Evolutionary conservation across 1,140 invertebrate species (phyloP).

Genomic region (Drosophila pruinosa): DNA sequence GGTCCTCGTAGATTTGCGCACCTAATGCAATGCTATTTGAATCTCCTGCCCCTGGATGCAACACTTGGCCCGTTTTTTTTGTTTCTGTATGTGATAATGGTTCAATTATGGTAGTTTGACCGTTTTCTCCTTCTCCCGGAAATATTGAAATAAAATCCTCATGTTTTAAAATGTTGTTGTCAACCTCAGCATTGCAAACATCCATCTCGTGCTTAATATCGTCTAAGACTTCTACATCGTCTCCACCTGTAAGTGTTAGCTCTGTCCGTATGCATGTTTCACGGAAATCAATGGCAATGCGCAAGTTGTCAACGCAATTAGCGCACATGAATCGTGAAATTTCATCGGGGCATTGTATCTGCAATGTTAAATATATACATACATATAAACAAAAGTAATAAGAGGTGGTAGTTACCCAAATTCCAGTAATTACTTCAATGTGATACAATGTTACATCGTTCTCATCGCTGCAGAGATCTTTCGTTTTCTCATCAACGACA

Average conservation of each 20-base stretch:
- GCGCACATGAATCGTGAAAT: slow-evolving; percentile 41
- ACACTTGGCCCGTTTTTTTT: background rate
- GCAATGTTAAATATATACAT: background rate
- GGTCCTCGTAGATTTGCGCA: slow-evolving; percentile 53
- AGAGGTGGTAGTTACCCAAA: slow-evolving; percentile 45
- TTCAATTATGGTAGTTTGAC: slow-evolving; percentile 10
- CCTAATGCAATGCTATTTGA: slow-evolving; percentile 23
- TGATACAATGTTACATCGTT: slow-evolving; percentile 59
- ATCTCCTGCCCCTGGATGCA: slow-evolving; percentile 12
- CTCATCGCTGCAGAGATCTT: slow-evolving; percentile 41
- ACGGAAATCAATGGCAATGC: slow-evolving; percentile 53
- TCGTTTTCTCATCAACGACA: slow-evolving; percentile 13
- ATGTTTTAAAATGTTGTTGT: background rate
- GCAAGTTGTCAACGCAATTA: slow-evolving; percentile 25
- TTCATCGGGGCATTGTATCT: slow-evolving; percentile 39
- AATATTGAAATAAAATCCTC: slow-evolving; percentile 5
- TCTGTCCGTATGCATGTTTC: slow-evolving; percentile 57
- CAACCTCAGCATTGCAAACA: background rate
- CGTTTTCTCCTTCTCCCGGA: background rate
- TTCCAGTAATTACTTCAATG: slow-evolving; percentile 67
- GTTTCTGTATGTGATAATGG: background rate
- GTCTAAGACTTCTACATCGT: background rate
- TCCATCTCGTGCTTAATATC: background rate
- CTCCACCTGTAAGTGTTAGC: slow-evolving; percentile 6
- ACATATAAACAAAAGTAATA: background rate